A percentile compares a stretch with the other conserved stretches of the same genome.
phyloP scores from a whole-genome alignment of 2,113 vertebrate species.

The Halcyon malimbica region DNA sequence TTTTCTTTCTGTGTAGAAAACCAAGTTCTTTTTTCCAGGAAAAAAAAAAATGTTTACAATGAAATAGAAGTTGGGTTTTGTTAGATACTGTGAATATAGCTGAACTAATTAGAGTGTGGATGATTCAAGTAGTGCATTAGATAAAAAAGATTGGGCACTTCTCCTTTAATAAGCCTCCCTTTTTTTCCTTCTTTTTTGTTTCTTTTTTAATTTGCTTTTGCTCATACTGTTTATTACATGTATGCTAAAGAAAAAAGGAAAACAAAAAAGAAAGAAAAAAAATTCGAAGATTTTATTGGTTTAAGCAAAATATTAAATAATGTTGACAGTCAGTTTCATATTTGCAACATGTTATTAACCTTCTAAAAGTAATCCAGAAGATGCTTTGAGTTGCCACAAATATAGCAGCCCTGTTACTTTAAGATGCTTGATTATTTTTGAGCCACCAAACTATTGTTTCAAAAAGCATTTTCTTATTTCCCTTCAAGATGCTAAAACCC shows the following conservation, averaged over 20 bases:
- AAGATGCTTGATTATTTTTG: constrained; percentile 45
- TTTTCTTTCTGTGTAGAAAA: background rate
- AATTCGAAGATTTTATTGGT: background rate
- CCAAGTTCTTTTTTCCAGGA: background rate
- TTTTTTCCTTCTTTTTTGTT: no score
- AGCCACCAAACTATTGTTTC: constrained; percentile 9
- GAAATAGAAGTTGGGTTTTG: background rate
- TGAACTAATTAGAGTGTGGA: background rate
- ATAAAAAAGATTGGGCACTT: background rate
- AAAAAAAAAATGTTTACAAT: background rate
- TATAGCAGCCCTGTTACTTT: constrained; percentile 34
- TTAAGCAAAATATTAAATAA: background rate
- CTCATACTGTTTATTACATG: background rate
- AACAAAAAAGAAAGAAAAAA: background rate
- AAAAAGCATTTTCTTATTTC: constrained; percentile 53
- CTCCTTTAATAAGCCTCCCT: background rate
- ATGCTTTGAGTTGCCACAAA: constrained; percentile 6
- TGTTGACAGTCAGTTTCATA: background rate
- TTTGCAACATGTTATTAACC: background rate
- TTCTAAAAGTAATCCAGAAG: background rate
- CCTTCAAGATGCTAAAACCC: constrained; percentile 44
- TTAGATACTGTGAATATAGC: background rate
- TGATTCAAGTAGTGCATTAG: background rate
- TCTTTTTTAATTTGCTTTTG: background rate
- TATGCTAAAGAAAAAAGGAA: background rate